These are phyloP conservation scores for Tympanoctomys barrerae DNA, from an alignment of 2,797 vertebrate genomes.

Conservation along the genomic window DNA sequence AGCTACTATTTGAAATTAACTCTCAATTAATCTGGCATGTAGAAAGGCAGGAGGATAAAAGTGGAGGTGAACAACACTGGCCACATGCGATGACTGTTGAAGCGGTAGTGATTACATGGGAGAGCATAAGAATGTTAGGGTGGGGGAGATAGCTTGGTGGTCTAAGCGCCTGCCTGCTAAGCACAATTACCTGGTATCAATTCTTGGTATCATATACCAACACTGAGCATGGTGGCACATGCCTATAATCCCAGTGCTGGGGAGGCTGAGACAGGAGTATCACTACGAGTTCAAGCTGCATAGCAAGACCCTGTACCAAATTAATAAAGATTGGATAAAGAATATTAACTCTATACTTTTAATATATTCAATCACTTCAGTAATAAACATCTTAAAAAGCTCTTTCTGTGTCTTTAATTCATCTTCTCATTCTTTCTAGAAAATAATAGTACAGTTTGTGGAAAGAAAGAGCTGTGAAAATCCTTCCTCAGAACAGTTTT, in stretches of 20 bases:
- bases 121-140: background rate
- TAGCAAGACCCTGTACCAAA: no score
- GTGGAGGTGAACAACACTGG: background rate
- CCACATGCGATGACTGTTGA: background rate
- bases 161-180: no score
- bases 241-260: no score
- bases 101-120: background rate
- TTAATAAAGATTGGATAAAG: background rate
- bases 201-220: no score
- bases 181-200: no score
- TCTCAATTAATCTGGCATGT: background rate
- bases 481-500: background rate
- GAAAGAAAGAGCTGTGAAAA: constrained; percentile 58
- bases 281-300: no score
- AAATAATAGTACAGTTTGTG: constrained; percentile 53
- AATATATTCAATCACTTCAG: constrained; percentile 18
- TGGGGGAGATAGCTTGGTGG: no score
- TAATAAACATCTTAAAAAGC: constrained; percentile 1
- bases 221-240: no score
- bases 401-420: constrained; percentile 18
- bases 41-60: background rate
- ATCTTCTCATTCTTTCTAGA: constrained; percentile 53
- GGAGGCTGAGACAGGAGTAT: no score
- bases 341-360: background rate
- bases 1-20: background rate